Evolutionary conservation across 2,797 vertebrate genomes (phyloP), one percentile per base, ranked within the genome.

Genomic region (Eutrigla gurnardus): DNA sequence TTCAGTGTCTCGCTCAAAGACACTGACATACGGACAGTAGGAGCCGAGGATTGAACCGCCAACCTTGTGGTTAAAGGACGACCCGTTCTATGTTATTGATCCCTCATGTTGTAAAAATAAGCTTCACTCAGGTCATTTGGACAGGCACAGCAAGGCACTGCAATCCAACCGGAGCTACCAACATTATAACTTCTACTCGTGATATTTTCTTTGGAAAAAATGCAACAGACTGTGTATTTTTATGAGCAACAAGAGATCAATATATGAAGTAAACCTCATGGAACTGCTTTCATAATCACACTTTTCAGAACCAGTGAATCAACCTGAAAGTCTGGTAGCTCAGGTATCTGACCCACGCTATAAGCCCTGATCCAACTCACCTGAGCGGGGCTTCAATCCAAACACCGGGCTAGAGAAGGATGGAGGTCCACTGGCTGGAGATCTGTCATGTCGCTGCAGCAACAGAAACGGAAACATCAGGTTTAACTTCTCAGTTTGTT

Each of bases 311-410:
- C 8, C 43, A 7, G 3, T 13, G 2, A 45, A 4, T 75, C 18
- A n/a, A 39, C 39, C 40, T 35, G 61, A 7, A 10, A 11, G n/a
- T 13, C 17, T 18, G 15, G 2, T 2, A 7, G 4, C 9, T 7
- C 33, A 35, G 13, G 36, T 39, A 1, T 32, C n/a, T 17, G 25
- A 33, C 42, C 17, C 35, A 17, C 63, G 18, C 39, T 15, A 8
- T 18, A 0, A 67, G 18, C 12, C 61, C 60, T 65, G 49, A 33
- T n/a, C 14, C 9, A 7, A 83, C 91, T 95, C 95, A 99, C 97
- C 97, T 93, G 97, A 97, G 72, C 97, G 94, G 7, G 97, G 97
- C 78, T 97, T 98, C 86, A 99, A 92, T 68, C 97, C 97, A 82
- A 98, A 98, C 0, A 96, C 95, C 6, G 94, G 89, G n/a, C 91